Evolutionary conservation across 2,797 vertebrate species (phyloP).

Genomic region (Lagorchestes hirsutus): DNA sequence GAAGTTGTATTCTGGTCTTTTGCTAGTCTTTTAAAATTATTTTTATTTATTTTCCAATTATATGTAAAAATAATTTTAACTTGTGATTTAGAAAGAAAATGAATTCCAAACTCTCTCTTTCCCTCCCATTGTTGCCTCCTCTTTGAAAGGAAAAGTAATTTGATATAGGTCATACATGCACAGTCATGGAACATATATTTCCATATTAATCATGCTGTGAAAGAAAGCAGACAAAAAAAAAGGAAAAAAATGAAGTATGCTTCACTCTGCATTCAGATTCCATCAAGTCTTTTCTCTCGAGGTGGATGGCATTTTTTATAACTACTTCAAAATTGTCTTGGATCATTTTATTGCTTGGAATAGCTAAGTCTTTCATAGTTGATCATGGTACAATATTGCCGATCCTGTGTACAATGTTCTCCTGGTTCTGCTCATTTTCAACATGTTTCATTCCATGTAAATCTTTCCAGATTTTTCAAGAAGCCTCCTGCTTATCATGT

Average conservation of each 20-base stretch:
- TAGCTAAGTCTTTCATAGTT: no score
- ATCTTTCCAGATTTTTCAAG: neutral
- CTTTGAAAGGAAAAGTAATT: neutral
- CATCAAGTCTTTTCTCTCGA: no score
- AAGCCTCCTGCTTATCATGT: neutral
- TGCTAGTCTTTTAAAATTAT: neutral
- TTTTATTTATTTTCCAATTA: neutral
- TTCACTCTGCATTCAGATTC: no score
- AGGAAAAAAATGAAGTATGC: neutral
- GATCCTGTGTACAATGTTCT: no score
- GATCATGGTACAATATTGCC: no score
- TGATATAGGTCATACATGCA: neutral
- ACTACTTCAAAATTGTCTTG: no score
- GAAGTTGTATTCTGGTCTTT: neutral
- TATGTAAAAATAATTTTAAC: neutral
- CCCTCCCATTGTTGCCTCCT: neutral
- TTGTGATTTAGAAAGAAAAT: neutral
- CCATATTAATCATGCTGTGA: neutral
- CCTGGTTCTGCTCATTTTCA: neutral
- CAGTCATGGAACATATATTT: neutral
- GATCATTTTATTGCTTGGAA: no score
- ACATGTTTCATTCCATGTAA: neutral
- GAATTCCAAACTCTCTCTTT: neutral
- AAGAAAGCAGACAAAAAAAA: neutral
- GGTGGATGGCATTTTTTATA: no score